phyloP scores from a whole-genome alignment of 2,797 vertebrate species.

The Taenioides sp. region DNA sequence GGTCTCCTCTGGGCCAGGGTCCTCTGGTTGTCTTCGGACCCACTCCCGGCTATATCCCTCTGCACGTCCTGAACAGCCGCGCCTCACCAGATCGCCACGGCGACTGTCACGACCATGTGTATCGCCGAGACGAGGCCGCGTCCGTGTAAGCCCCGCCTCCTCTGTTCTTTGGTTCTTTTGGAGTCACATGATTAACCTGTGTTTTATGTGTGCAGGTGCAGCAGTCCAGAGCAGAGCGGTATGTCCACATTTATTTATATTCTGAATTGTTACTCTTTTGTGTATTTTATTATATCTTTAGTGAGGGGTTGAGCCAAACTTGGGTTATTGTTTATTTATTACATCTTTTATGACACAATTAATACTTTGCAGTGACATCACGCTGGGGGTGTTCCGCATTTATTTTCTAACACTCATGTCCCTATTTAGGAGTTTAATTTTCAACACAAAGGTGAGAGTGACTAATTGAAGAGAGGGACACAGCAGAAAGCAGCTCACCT shows the following conservation, averaged over 20 bases:
- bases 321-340: too few species aligned
- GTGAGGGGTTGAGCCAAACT: too few species aligned
- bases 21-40: slow-evolving; percentile 89
- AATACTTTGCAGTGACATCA: too few species aligned
- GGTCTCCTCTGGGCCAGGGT: slow-evolving; percentile 91
- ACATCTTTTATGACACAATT: too few species aligned
- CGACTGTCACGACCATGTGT: slow-evolving; percentile 80
- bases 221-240: slow-evolving; percentile 63
- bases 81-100: slow-evolving; percentile 78
- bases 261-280: too few species aligned
- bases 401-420: too few species aligned
- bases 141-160: slow-evolving; percentile 78
- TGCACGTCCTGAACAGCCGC: slow-evolving; percentile 78
- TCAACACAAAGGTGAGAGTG: too few species aligned
- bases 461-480: too few species aligned
- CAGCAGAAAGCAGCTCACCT: too few species aligned
- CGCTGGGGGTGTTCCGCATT: too few species aligned
- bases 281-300: neutral
- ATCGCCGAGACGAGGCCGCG: slow-evolving; percentile 53
- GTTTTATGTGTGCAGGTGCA: slow-evolving; percentile 41
- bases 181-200: neutral
- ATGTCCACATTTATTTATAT: slow-evolving; percentile 30
- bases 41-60: slow-evolving; percentile 86
- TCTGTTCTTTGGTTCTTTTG: neutral
- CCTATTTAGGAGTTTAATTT: too few species aligned